A percentile compares a stretch with the other conserved stretches of the same genome.
phyloP scores from a whole-genome alignment of 37 sponge, comb jelly and placozoan genomes.

The Haliclona indistincta region DNA sequence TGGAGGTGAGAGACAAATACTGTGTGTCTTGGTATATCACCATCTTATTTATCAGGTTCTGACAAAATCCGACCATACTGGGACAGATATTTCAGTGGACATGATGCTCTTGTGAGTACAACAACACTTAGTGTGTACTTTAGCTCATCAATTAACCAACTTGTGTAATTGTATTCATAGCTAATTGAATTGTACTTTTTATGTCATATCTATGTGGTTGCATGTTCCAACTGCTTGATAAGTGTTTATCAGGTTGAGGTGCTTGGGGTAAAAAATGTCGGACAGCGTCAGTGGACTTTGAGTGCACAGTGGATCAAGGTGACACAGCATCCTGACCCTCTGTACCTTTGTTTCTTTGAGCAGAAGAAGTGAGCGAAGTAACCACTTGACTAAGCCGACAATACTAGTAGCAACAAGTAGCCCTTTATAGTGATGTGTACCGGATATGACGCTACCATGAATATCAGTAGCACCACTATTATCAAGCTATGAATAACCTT shows the following conservation, averaged over 20 bases:
- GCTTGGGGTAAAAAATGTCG: too few species aligned
- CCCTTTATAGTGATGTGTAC: neutral
- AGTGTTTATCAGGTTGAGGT: neutral
- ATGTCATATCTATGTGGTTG: neutral
- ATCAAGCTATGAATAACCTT: too few species aligned
- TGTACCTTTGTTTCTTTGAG: too few species aligned
- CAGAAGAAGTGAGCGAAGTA: too few species aligned
- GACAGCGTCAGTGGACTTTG: too few species aligned
- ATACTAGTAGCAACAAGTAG: too few species aligned
- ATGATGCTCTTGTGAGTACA: conserved; percentile 17
- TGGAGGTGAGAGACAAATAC: conserved; percentile 45
- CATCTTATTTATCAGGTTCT: conserved; percentile 14
- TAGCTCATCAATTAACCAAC: neutral
- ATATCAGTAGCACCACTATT: neutral
- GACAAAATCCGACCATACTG: conserved; percentile 58
- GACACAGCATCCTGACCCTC: too few species aligned
- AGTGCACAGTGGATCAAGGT: too few species aligned
- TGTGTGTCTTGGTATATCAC: neutral
- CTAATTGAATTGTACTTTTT: neutral
- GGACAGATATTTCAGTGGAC: conserved; percentile 39
- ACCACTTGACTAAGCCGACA: too few species aligned
- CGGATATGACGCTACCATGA: neutral
- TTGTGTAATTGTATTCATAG: too few species aligned
- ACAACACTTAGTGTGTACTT: conserved; percentile 12
- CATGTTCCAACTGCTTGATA: neutral